Conservation (phyloP, 2,797 vertebrate species). For the Microchirus variegatus region DNA sequence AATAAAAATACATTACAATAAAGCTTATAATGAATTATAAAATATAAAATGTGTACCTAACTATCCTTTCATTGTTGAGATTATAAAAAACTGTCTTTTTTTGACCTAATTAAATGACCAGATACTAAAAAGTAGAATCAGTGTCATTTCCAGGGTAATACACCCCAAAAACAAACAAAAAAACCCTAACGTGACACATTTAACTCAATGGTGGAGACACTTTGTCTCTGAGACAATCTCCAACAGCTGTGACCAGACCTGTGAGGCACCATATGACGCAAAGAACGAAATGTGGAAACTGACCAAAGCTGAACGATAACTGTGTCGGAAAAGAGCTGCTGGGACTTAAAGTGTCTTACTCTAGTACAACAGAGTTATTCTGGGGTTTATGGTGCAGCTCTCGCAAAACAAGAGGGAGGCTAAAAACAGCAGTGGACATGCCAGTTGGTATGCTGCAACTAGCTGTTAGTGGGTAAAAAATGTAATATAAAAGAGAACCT, state of each 20-base stretch:
- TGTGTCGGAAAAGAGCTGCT: not conserved
- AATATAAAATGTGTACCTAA: no score
- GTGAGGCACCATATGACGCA: not conserved
- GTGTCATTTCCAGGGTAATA: no score
- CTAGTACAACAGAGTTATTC: conserved; percentile 11
- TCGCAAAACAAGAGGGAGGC: conserved; percentile 2
- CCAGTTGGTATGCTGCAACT: conserved; percentile 13
- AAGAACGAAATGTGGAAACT: not conserved
- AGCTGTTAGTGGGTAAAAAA: conserved; percentile 3
- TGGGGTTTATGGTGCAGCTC: conserved; percentile 25
- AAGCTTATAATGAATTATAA: no score
- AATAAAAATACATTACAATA: no score
- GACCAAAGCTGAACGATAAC: not conserved
- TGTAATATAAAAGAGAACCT: not conserved
- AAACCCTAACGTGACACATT: not conserved
- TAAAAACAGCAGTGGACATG: conserved; percentile 25
- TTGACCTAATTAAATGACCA: no score
- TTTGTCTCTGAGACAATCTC: not conserved
- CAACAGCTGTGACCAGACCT: not conserved
- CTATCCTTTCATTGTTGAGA: no score
- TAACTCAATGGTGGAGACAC: not conserved
- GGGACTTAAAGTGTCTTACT: not conserved
- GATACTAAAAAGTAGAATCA: no score
- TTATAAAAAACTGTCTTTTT: no score
- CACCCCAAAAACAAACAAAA: no score